Evolutionary conservation across 2,113 vertebrate genomes (phyloP).

Genomic region (Ascaphus truei): DNA sequence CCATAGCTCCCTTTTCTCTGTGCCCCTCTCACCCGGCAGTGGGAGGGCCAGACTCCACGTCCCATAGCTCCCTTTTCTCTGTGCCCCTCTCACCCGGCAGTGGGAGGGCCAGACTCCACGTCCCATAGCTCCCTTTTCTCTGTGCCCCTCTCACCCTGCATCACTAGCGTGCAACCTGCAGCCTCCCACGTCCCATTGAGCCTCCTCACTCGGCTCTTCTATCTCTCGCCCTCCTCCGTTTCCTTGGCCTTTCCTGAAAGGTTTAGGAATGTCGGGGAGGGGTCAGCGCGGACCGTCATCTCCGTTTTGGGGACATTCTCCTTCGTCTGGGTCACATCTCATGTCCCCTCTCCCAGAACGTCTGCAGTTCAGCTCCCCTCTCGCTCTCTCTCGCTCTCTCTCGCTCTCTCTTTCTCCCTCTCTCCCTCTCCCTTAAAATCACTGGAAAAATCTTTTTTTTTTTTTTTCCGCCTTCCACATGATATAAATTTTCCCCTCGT

Average conservation of each 20-base stretch:
- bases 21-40: no score
- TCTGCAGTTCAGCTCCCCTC: background rate
- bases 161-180: background rate
- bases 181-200: background rate
- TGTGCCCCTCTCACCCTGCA: background rate
- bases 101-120: background rate
- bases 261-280: constrained; percentile 35
- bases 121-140: background rate
- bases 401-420: background rate
- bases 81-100: background rate
- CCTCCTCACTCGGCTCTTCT: background rate
- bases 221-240: constrained; percentile 13
- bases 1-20: no score
- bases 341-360: background rate
- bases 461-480: no score
- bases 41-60: background rate
- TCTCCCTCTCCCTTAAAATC: background rate
- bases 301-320: background rate
- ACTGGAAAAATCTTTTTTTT: constrained; percentile 22
- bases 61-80: background rate
- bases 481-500: constrained; percentile 32
- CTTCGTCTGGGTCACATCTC: constrained; percentile 16
- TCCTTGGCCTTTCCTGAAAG: constrained; percentile 26
- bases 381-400: background rate
- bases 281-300: background rate